Evolutionary conservation across 2,888 invertebrate genomes (phyloP).

Genomic region (Eustalomyia histrio): DNA sequence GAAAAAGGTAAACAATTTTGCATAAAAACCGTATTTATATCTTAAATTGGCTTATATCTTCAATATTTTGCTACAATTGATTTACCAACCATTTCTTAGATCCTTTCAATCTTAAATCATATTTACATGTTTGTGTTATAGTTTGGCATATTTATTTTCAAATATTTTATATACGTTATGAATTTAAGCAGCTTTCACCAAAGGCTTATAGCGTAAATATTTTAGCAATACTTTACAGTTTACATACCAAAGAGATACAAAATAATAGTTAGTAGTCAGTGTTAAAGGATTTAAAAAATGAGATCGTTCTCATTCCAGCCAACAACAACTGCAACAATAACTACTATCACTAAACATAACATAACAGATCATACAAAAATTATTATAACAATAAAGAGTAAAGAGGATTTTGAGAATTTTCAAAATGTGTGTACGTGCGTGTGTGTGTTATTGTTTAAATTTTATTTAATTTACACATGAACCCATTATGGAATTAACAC

Average conservation of each 20-base stretch:
- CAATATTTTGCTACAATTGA: no score
- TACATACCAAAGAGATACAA: background rate
- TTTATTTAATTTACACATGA: slow-evolving; percentile 66
- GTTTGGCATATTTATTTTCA: slow-evolving; percentile 8
- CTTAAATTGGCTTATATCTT: no score
- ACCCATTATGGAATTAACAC: slow-evolving; percentile 77
- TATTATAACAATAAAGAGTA: slow-evolving; percentile 31
- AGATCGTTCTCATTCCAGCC: background rate
- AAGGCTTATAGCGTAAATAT: slow-evolving; percentile 55
- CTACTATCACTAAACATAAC: background rate
- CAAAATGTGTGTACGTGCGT: no score
- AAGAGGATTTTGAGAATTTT: slow-evolving; percentile 39
- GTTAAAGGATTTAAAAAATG: background rate
- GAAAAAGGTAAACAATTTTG: no score
- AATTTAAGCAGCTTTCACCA: slow-evolving; percentile 25
- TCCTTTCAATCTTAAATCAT: background rate
- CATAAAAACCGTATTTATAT: no score
- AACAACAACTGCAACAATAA: background rate
- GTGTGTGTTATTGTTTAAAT: slow-evolving; percentile 15
- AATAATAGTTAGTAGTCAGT: background rate
- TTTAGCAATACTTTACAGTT: slow-evolving; percentile 52
- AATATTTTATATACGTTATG: slow-evolving; percentile 15
- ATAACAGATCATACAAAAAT: background rate
- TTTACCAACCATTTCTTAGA: background rate
- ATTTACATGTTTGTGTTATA: slow-evolving; percentile 20